Evolutionary conservation across 2,888 invertebrate species (phyloP).

Genomic region (Standfussiana lucernea): DNA sequence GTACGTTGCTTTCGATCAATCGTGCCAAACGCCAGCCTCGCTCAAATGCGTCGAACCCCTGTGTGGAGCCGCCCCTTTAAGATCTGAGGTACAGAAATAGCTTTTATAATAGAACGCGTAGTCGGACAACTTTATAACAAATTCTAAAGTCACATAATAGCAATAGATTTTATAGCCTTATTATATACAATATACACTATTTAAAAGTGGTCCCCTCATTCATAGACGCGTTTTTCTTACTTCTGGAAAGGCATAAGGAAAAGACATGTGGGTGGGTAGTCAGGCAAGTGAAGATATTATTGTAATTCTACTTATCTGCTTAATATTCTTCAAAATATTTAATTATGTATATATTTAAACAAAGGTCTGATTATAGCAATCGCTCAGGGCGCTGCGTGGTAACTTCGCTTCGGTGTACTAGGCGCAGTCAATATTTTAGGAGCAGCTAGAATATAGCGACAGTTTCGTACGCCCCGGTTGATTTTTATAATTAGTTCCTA

Average conservation of each 20-base stretch:
- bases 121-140: constrained; percentile 20
- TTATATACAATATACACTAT: constrained; percentile 24
- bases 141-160: constrained; percentile 21
- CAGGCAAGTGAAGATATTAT: constrained; percentile 38
- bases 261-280: constrained; percentile 11
- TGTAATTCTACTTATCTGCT: constrained; percentile 34
- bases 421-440: constrained; percentile 1
- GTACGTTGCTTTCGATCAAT: background rate
- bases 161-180: constrained; percentile 44
- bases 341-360: constrained; percentile 27
- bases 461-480: too few relatives aligned
- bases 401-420: constrained; percentile 5
- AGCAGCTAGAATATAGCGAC: constrained; percentile 28
- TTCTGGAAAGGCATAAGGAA: constrained; percentile 9
- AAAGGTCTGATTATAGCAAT: constrained; percentile 9
- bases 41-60: constrained; percentile 3
- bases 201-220: constrained; percentile 21
- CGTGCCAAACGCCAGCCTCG: background rate
- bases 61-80: constrained; percentile 10
- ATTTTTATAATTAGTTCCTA: constrained; percentile 20
- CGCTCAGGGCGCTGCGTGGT: background rate
- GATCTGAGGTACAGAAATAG: constrained; percentile 24
- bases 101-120: constrained; percentile 20
- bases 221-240: constrained; percentile 4
- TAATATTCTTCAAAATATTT: constrained; percentile 19